These are phyloP conservation scores for Amazona ochrocephala DNA, from an alignment of 2,797 vertebrate species.

Conservation along the genomic window DNA sequence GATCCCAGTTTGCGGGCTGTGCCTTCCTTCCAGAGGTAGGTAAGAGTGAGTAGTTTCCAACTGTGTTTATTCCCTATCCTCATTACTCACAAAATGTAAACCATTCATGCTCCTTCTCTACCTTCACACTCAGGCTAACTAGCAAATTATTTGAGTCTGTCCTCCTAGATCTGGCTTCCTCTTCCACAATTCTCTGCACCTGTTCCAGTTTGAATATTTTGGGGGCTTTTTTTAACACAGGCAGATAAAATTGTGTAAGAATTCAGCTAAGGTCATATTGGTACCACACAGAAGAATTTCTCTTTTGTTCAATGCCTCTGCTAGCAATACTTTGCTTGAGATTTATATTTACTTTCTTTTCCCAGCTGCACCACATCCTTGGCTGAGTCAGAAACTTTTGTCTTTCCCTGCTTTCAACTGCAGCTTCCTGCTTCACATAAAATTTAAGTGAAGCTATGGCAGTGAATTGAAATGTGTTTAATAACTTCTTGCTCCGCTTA, in stretches of 20 bases:
- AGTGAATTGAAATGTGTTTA: constrained; percentile 58
- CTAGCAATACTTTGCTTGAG: neutral
- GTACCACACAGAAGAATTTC: neutral
- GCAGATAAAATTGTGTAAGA: neutral
- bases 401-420: constrained; percentile 59
- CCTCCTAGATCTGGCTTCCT: neutral
- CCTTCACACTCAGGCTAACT: neutral
- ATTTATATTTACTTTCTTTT: constrained; percentile 55
- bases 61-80: neutral
- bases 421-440: constrained; percentile 65
- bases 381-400: constrained; percentile 58
- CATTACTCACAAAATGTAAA: neutral
- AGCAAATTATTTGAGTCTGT: neutral
- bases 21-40: neutral
- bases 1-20: neutral
- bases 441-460: constrained; percentile 40
- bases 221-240: neutral
- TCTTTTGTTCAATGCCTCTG: constrained; percentile 29
- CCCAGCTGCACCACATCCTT: constrained; percentile 64
- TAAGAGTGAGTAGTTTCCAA: neutral
- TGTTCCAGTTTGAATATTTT: neutral
- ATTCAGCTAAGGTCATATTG: constrained; percentile 1
- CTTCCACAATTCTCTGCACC: neutral
- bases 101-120: neutral
- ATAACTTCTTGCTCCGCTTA: constrained; percentile 43